phyloP scores from a whole-genome alignment of 2,113 vertebrate species.

The Saimiri boliviensis region DNA sequence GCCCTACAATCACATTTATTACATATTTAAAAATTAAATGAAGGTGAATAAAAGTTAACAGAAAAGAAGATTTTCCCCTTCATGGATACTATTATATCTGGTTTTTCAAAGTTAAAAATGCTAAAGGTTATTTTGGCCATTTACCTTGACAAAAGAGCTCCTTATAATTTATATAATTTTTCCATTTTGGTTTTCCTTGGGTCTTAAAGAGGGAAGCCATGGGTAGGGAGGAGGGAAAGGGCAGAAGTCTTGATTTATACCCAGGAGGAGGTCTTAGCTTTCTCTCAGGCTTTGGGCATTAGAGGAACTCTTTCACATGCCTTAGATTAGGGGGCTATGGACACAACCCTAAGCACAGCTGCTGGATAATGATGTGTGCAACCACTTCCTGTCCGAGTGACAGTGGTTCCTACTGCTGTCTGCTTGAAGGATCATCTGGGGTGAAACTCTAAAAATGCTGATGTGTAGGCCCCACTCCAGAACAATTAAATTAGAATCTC shows the following conservation, averaged over 20 bases:
- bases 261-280: background rate
- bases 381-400: too few relatives aligned
- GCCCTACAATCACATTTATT: conserved; percentile 92
- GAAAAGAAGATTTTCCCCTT: conserved; percentile 74
- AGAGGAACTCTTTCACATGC: background rate
- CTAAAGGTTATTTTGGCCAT: background rate
- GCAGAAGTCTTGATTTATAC: background rate
- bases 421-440: background rate
- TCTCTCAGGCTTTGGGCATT: background rate
- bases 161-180: background rate
- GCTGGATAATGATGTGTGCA: background rate
- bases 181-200: background rate
- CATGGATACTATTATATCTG: background rate
- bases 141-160: background rate
- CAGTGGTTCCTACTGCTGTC: background rate
- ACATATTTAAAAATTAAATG: conserved; percentile 93
- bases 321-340: background rate
- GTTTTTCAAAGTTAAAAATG: conserved; percentile 29
- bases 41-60: conserved; percentile 83
- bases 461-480: background rate
- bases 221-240: background rate
- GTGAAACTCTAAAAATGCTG: background rate
- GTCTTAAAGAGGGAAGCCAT: background rate
- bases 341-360: background rate
- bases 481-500: background rate